Evolutionary conservation across 2,888 invertebrate genomes (phyloP).

Genomic region (Junonia oenone): DNA sequence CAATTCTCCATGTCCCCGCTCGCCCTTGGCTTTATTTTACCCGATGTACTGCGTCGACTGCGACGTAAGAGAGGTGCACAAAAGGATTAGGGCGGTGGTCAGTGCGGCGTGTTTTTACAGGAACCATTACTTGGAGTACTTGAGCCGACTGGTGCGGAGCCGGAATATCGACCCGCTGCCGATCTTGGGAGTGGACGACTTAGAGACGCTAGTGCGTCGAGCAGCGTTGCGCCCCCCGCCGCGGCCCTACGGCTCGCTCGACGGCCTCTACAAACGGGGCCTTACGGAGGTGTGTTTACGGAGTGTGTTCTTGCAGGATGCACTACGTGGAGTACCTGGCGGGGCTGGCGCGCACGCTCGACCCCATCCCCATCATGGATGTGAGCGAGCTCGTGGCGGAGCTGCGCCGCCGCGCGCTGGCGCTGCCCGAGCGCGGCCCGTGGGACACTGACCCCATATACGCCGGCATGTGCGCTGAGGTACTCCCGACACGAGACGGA

Average conservation of each 20-base stretch:
- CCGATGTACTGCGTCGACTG: slow-evolving; percentile 13
- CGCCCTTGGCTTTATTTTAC: slow-evolving; percentile 1
- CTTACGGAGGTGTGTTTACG: slow-evolving; percentile 81
- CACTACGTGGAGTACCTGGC: slow-evolving; percentile 98
- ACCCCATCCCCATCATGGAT: slow-evolving; percentile 93
- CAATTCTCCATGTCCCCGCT: neutral
- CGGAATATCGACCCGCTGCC: slow-evolving; percentile 87
- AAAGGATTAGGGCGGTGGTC: slow-evolving; percentile 42
- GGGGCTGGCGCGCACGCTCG: slow-evolving; percentile 90
- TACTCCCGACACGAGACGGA: too few species aligned
- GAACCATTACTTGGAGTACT: slow-evolving; percentile 94
- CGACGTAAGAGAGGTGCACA: slow-evolving; percentile 10
- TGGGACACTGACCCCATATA: slow-evolving; percentile 92
- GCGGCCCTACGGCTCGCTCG: slow-evolving; percentile 86
- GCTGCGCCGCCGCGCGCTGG: slow-evolving; percentile 90
- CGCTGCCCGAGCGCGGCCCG: slow-evolving; percentile 89
- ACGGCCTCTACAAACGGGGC: slow-evolving; percentile 81
- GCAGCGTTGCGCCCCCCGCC: slow-evolving; percentile 86
- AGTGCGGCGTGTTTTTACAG: slow-evolving; percentile 78
- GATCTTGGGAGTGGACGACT: slow-evolving; percentile 87
- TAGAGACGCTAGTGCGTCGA: slow-evolving; percentile 88
- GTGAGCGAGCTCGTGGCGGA: slow-evolving; percentile 92
- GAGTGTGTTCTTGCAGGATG: slow-evolving; percentile 81
- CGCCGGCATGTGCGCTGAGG: slow-evolving; percentile 91
- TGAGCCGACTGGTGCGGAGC: slow-evolving; percentile 86